phyloP scores from a whole-genome alignment of 2,888 invertebrate species.

The Yponomeuta evonymella region DNA sequence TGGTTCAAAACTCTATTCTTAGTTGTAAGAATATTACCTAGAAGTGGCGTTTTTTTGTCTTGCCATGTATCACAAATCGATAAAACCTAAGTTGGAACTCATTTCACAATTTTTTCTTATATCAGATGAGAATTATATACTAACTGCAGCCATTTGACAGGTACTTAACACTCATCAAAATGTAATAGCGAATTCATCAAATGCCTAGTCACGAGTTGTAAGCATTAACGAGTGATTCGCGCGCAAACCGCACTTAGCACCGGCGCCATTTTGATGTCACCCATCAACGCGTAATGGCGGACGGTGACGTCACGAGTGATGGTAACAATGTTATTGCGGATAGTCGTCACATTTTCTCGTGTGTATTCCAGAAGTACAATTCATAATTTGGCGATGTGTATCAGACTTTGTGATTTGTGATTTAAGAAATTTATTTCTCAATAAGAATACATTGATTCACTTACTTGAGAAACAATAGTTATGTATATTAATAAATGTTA shows the following conservation, averaged over 20 bases:
- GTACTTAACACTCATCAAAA: background rate
- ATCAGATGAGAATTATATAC: background rate
- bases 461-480: no score
- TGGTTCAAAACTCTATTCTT: no score
- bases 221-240: constrained; percentile 5
- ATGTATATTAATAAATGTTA: no score
- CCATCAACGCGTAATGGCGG: constrained; percentile 13
- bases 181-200: background rate
- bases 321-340: background rate
- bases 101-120: background rate
- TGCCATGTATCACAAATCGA: no score
- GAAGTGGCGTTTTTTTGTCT: no score
- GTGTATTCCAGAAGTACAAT: background rate
- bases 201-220: background rate
- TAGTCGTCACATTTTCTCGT: background rate
- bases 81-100: no score
- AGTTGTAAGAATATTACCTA: no score
- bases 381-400: no score
- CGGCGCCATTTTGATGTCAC: constrained; percentile 13
- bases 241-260: constrained; percentile 12
- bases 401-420: no score
- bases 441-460: no score
- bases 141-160: background rate
- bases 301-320: constrained; percentile 2
- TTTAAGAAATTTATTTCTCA: no score